These are phyloP conservation scores for Volucella bombylans DNA, from an alignment of 2,888 invertebrate species.

Conservation along the genomic window DNA sequence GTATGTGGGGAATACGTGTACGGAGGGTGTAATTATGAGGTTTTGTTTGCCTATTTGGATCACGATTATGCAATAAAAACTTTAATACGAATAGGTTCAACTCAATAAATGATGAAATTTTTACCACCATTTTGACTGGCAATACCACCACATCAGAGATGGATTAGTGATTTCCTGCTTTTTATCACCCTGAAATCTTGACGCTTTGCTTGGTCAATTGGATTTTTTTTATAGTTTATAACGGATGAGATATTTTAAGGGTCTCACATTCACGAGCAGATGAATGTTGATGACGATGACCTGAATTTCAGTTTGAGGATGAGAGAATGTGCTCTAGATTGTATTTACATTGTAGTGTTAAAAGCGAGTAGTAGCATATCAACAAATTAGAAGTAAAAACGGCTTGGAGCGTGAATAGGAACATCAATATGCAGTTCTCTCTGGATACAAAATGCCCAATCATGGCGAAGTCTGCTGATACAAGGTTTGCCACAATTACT, in stretches of 20 bases:
- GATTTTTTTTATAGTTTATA: conserved; percentile 47
- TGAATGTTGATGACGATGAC: neutral
- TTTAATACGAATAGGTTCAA: conserved; percentile 45
- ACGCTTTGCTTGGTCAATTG: conserved; percentile 55
- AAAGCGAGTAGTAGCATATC: neutral
- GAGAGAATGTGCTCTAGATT: no score
- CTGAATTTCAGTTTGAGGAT: conserved; percentile 4
- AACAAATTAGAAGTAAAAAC: neutral
- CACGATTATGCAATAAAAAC: conserved; percentile 80
- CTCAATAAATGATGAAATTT: conserved; percentile 55
- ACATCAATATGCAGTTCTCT: no score
- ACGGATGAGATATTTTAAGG: conserved; percentile 38
- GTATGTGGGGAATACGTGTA: neutral
- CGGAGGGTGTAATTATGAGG: conserved; percentile 24
- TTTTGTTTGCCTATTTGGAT: conserved; percentile 75
- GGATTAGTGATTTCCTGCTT: conserved; percentile 45
- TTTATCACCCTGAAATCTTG: conserved; percentile 56
- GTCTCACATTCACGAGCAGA: neutral
- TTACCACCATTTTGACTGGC: conserved; percentile 29
- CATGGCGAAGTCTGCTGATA: no score
- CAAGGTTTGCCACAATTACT: no score
- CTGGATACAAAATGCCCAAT: no score
- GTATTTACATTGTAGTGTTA: no score
- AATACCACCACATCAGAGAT: conserved; percentile 29
- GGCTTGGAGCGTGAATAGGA: no score